Evolutionary conservation across 2,888 invertebrate species (phyloP).

Genomic region (Phragmatobia fuliginosa): DNA sequence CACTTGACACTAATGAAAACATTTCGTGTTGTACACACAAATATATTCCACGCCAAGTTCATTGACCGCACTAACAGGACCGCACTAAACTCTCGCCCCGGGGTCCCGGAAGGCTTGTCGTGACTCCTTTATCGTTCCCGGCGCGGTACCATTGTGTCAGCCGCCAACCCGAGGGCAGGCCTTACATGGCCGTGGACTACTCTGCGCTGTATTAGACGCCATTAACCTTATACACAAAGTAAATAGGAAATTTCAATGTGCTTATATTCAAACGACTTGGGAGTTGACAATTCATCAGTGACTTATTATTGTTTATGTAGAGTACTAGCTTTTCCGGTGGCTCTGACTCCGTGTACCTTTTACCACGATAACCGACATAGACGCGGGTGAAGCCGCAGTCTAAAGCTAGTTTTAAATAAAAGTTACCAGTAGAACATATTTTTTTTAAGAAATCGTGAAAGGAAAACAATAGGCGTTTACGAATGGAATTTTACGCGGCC

Average conservation of each 20-base stretch:
- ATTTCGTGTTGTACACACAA: background rate
- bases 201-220: conserved; percentile 39
- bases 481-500: background rate
- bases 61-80: conserved; percentile 36
- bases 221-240: conserved; percentile 34
- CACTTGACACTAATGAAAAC: background rate
- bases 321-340: too few species aligned
- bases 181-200: conserved; percentile 45
- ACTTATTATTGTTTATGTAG: background rate
- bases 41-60: conserved; percentile 30
- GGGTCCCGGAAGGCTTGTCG: conserved; percentile 66
- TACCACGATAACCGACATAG: too few species aligned
- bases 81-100: conserved; percentile 49
- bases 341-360: too few species aligned
- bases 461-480: background rate
- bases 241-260: background rate
- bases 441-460: background rate
- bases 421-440: background rate
- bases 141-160: conserved; percentile 57
- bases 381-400: too few species aligned
- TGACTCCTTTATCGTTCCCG: conserved; percentile 65
- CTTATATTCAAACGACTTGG: background rate
- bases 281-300: background rate
- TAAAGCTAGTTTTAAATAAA: too few species aligned
- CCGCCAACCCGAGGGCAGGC: conserved; percentile 50